A percentile compares a stretch with the other conserved stretches of the same genome.
Conservation (phyloP, 2,797 vertebrate species). For the Sternotherus odoratus region DNA sequence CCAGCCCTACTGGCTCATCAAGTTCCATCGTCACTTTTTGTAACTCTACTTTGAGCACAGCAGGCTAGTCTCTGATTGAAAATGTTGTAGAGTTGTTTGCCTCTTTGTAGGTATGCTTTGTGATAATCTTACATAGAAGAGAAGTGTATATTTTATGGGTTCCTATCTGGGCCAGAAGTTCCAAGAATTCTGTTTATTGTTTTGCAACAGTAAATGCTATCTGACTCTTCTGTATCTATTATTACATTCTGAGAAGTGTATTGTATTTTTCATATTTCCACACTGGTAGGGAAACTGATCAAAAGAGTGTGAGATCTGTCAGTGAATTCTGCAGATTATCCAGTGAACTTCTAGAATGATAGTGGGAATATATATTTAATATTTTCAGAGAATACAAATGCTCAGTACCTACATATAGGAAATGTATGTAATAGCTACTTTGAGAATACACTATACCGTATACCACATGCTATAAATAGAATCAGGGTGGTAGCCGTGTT, state of each 20-base stretch:
- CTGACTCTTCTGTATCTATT: background rate
- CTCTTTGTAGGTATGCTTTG: background rate
- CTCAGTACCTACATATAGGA: background rate
- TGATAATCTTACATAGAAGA: background rate
- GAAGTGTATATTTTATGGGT: background rate
- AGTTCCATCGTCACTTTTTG: background rate
- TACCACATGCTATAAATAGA: background rate
- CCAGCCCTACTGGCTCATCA: background rate
- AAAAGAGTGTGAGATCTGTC: background rate
- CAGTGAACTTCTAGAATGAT: background rate
- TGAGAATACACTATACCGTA: background rate
- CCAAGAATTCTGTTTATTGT: background rate
- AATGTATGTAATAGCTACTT: background rate
- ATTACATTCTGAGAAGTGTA: background rate
- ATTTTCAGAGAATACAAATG: background rate
- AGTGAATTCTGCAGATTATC: background rate
- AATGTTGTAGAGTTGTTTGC: background rate
- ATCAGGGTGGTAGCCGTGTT: too few species aligned
- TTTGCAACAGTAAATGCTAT: background rate
- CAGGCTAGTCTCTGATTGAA: background rate
- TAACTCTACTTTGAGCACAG: background rate
- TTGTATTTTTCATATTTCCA: background rate
- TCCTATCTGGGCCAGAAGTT: background rate
- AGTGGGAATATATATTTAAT: background rate
- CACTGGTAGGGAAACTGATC: background rate